Evolutionary conservation across 2,888 invertebrate genomes (phyloP).

Genomic region (Brachyptera risi): DNA sequence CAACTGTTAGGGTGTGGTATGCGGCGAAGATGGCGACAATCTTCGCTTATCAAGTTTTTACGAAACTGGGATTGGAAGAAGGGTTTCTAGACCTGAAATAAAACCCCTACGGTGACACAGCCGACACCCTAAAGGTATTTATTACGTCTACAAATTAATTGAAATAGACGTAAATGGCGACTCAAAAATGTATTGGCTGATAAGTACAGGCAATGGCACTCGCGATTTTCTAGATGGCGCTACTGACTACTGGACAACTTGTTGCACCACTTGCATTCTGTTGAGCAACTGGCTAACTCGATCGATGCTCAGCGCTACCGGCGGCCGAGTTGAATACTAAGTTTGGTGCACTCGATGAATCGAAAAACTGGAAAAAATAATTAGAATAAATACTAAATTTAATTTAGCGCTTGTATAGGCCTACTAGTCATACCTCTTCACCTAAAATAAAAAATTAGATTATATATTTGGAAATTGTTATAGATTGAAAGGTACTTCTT

Average conservation of each 20-base stretch:
- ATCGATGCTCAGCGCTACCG: not conserved
- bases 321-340: not conserved
- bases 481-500: too few relatives aligned
- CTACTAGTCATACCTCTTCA: too few relatives aligned
- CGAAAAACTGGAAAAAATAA: too few relatives aligned
- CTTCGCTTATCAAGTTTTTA: too few relatives aligned
- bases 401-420: too few relatives aligned
- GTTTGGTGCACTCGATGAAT: too few relatives aligned
- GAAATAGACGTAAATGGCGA: not conserved
- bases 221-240: not conserved
- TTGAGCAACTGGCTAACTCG: not conserved
- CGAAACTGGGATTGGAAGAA: too few relatives aligned
- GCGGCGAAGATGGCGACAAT: conserved; percentile 37
- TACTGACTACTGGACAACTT: not conserved
- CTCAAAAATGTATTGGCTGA: not conserved
- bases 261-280: conserved; percentile 14
- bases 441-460: too few relatives aligned
- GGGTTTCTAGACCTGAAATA: not conserved
- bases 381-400: too few relatives aligned
- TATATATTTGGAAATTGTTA: too few relatives aligned
- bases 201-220: not conserved
- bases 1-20: conserved; percentile 38
- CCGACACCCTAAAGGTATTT: not conserved
- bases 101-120: not conserved
- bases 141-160: not conserved